Conservation (phyloP, 2,888 invertebrate species). For the Andrena fulva region DNA sequence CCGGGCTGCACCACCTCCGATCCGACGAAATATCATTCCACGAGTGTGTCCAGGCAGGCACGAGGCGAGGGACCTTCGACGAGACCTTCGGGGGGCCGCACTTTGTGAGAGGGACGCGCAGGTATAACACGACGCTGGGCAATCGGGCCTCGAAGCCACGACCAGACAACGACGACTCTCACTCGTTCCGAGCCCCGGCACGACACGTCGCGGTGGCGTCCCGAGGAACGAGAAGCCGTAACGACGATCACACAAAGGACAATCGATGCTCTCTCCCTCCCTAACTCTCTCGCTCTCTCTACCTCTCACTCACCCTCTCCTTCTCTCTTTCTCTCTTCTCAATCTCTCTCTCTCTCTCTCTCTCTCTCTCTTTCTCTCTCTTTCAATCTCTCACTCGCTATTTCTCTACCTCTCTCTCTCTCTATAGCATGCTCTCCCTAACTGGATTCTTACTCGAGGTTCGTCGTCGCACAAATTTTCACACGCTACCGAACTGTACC, state of each 20-base stretch:
- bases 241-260: constrained; percentile 66
- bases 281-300: constrained; percentile 29
- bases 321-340: constrained; percentile 36
- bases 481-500: constrained; percentile 14
- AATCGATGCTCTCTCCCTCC: constrained; percentile 49
- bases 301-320: constrained; percentile 25
- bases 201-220: constrained; percentile 61
- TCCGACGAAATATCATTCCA: constrained; percentile 54
- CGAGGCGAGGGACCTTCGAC: constrained; percentile 28
- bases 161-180: constrained; percentile 20
- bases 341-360: constrained; percentile 32
- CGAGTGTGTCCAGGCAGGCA: constrained; percentile 31
- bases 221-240: constrained; percentile 58
- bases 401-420: constrained; percentile 4
- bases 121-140: constrained; percentile 54
- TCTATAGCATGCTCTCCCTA: constrained; percentile 14
- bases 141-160: constrained; percentile 33
- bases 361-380: constrained; percentile 5
- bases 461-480: constrained; percentile 30
- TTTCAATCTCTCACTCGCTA: no score
- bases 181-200: constrained; percentile 48
- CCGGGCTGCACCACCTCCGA: constrained; percentile 44
- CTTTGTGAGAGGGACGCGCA: constrained; percentile 60
- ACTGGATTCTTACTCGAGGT: background rate
- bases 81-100: constrained; percentile 50